Conservation (phyloP, 1,140 invertebrate genomes). For the Apis cerana region DNA sequence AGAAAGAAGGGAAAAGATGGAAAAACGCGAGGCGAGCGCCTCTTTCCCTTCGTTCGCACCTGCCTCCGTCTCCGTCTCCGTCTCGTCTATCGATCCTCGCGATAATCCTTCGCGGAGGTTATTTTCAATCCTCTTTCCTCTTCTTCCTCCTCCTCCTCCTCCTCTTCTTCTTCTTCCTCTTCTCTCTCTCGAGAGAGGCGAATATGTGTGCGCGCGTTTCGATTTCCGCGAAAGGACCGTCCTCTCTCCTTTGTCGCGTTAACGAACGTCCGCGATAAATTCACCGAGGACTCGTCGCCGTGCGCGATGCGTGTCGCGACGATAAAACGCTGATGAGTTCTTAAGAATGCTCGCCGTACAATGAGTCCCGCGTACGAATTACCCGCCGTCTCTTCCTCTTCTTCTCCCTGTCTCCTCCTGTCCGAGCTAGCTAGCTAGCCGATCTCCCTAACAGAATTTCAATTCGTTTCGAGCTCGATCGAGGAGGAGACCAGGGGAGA, state of each 20-base stretch:
- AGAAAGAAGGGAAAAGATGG: no score
- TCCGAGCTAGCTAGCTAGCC: no score
- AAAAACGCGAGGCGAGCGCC: no score
- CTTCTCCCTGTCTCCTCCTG: no score
- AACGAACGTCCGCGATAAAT: slow-evolving; percentile 20
- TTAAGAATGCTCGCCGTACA: slow-evolving; percentile 26
- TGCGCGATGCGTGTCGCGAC: slow-evolving; percentile 5
- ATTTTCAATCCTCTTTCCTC: not conserved
- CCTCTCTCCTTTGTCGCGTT: not conserved
- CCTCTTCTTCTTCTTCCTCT: not conserved
- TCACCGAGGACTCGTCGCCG: not conserved
- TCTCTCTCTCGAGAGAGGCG: not conserved
- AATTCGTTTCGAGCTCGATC: slow-evolving; percentile 20
- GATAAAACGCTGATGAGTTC: slow-evolving; percentile 30
- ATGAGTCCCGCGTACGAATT: slow-evolving; percentile 40
- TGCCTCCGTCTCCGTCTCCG: no score
- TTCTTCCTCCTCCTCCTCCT: no score
- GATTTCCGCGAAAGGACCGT: slow-evolving; percentile 14
- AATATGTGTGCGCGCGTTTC: not conserved
- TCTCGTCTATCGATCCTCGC: no score
- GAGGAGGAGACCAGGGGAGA: not conserved
- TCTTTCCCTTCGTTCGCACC: no score
- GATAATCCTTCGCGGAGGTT: no score
- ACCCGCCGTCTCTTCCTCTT: slow-evolving; percentile 4
- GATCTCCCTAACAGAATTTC: not conserved